phyloP scores from a whole-genome alignment of 2,113 vertebrate genomes.

The Salvator merianae region DNA sequence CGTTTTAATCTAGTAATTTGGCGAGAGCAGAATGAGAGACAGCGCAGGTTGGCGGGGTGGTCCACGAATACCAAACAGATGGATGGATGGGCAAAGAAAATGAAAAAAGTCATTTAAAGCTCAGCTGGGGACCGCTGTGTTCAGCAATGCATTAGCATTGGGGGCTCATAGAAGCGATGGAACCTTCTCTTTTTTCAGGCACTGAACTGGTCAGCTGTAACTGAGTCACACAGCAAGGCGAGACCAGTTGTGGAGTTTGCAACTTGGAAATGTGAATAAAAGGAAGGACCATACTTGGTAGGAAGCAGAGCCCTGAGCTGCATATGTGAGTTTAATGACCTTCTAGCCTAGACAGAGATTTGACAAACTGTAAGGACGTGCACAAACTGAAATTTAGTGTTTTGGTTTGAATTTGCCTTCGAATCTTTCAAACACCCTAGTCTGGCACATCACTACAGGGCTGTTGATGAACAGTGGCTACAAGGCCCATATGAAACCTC shows the following conservation, averaged over 20 bases:
- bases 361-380: no score
- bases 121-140: slow-evolving; percentile 74
- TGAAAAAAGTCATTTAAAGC: slow-evolving; percentile 83
- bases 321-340: neutral
- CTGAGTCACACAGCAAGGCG: slow-evolving; percentile 22
- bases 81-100: slow-evolving; percentile 69
- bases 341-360: neutral
- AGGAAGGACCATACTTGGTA: neutral
- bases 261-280: neutral
- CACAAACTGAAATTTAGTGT: no score
- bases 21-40: slow-evolving; percentile 68
- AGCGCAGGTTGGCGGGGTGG: slow-evolving; percentile 52
- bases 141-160: slow-evolving; percentile 39
- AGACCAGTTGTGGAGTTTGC: slow-evolving; percentile 3
- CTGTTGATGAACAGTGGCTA: neutral
- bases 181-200: slow-evolving; percentile 30
- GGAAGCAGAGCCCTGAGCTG: no score
- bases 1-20: slow-evolving; percentile 83
- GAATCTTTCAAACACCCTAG: no score
- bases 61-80: slow-evolving; percentile 80
- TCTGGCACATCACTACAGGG: no score
- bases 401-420: no score
- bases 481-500: neutral
- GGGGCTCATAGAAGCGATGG: slow-evolving; percentile 17
- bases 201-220: slow-evolving; percentile 64